Evolutionary conservation across 2,113 vertebrate species (phyloP).

Genomic region (Myocastor coypus): DNA sequence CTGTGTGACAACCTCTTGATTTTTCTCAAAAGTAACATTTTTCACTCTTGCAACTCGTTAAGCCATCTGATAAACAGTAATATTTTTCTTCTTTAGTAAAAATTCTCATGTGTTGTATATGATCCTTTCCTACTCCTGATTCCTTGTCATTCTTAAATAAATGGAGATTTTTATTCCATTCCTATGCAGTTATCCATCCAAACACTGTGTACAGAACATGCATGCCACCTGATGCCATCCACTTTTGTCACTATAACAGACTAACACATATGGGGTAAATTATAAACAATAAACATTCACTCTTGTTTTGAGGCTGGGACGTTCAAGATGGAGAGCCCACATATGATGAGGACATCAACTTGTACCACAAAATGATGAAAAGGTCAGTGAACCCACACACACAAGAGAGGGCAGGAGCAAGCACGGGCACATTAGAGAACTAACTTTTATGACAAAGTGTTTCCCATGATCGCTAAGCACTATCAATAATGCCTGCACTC

Average conservation of each 20-base stretch:
- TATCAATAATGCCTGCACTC: neutral
- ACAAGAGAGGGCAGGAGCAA: neutral
- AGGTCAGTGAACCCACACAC: fast-evolving
- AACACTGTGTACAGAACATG: neutral
- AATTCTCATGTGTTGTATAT: neutral
- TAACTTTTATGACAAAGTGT: neutral
- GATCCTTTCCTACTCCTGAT: neutral
- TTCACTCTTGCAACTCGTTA: neutral
- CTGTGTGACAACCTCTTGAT: neutral
- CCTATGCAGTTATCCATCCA: neutral
- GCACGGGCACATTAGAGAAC: neutral
- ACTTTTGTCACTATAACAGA: neutral
- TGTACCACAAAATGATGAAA: neutral
- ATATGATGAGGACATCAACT: neutral
- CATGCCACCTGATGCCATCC: neutral
- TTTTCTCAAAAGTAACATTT: neutral
- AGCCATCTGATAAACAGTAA: neutral
- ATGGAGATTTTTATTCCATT: too few relatives aligned
- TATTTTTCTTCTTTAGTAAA: conserved; percentile 19
- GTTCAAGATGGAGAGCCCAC: neutral
- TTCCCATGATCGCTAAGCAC: neutral
- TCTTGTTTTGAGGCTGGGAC: neutral
- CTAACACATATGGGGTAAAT: neutral
- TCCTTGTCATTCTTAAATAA: neutral
- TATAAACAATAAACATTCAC: neutral